Evolutionary conservation across 2,888 invertebrate genomes (phyloP), one percentile per base, ranked within the genome.

Genomic region (Dermolepida albohirtum): DNA sequence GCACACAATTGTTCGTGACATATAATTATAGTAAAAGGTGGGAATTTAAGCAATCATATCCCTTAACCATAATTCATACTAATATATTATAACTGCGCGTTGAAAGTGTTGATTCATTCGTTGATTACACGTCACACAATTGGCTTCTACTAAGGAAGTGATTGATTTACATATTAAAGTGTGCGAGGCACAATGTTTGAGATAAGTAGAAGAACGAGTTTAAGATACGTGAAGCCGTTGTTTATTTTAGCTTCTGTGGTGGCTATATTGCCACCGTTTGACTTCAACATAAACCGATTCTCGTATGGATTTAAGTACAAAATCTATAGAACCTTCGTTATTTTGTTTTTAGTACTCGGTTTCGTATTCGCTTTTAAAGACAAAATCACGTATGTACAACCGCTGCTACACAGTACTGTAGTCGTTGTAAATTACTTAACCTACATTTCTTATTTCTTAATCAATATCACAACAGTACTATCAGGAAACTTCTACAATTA

Each of bases 401-500:
- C 52, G 4, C 16, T 54, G 12, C 17, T 67, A 5, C 52, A 62
- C 11, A 67, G 41, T 1, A 67, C 67, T 11, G 51, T 67, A n/a
- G 40, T 52, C n/a, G 63, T 63, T 0, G 63, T 67, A 7, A 64
- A 63, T 10, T 29, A 54, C 2, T 29, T 67, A 22, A 43, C 62
- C n/a, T 67, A 40, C 34, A 22, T 54, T n/a, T 52, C 67, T 1
- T 67, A 49, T 44, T 67, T 67, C 8, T 44, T 67, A 29, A 67
- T 67, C 40, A 67, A 67, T n/a, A 22, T 63, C 5, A 67, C 55
- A 1, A 43, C 67, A 5, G 12, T 67, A 10, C 11, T 62, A 11
- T 63, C 63, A 7, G 29, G 54, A 17, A 67, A 67, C 27, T 67
- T 67, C 22, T 29, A 29, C 51, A 67, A 67, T 14, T 54, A 34